phyloP scores from a whole-genome alignment of 2,888 invertebrate species.

The Polydrusus tereticollis region DNA sequence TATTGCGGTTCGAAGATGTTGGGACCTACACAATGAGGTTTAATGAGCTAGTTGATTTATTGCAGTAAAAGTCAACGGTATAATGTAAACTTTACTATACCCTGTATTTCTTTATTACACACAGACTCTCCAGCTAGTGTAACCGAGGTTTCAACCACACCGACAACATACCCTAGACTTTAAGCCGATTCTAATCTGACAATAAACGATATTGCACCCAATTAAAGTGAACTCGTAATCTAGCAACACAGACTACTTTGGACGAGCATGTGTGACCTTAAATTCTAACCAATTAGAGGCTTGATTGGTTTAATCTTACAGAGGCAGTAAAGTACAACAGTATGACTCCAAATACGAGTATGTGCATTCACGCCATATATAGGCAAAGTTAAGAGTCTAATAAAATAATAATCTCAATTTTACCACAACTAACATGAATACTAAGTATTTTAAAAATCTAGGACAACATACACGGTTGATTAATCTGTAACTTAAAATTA shows the following conservation, averaged over 20 bases:
- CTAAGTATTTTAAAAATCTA: background rate
- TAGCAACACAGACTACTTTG: background rate
- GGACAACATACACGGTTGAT: conserved; percentile 5
- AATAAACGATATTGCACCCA: background rate
- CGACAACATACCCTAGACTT: no score
- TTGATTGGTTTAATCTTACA: conserved; percentile 11
- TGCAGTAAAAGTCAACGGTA: no score
- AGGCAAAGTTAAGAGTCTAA: background rate
- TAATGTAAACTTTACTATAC: no score
- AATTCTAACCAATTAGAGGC: conserved; percentile 6
- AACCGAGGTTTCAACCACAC: no score
- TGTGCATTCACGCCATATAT: background rate
- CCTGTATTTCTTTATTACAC: no score
- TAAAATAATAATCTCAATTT: background rate
- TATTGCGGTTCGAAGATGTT: no score
- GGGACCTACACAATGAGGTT: no score
- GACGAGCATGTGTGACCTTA: conserved; percentile 22
- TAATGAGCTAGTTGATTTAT: no score
- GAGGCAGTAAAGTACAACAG: background rate
- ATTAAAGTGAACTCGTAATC: no score
- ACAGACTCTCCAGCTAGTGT: no score
- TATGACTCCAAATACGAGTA: background rate
- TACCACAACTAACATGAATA: no score
- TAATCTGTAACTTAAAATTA: background rate
- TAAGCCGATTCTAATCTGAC: background rate